Evolutionary conservation across 2,797 vertebrate species (phyloP).

Genomic region (Lepus townsendii): DNA sequence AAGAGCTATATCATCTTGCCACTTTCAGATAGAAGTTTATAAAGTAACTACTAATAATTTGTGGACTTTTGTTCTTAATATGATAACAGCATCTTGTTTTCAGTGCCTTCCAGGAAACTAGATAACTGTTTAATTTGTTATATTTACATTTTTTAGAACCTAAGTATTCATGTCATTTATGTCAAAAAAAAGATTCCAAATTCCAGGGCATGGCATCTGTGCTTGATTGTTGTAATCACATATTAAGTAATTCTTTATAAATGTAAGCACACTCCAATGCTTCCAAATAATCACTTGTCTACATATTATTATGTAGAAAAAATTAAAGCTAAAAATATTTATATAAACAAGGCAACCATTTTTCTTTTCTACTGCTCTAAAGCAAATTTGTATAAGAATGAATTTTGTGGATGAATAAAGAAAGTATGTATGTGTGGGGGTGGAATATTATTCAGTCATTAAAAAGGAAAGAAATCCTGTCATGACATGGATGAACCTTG

Average conservation of each 20-base stretch:
- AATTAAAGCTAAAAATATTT: conserved; percentile 41
- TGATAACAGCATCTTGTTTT: conserved; percentile 30
- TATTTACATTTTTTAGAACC: conserved; percentile 45
- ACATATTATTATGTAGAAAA: background rate
- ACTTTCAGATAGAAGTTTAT: conserved; percentile 36
- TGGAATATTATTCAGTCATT: background rate
- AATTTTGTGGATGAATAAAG: background rate
- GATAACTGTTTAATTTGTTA: background rate
- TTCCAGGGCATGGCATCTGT: background rate
- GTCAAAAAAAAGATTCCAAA: conserved; percentile 20
- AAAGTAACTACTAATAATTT: conserved; percentile 50
- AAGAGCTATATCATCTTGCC: background rate
- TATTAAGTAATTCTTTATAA: conserved; percentile 49
- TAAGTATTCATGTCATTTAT: background rate
- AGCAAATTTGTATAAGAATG: background rate
- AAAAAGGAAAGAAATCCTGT: background rate
- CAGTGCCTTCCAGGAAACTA: conserved; percentile 20
- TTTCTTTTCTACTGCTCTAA: conserved; percentile 46
- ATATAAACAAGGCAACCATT: background rate
- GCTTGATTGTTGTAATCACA: background rate
- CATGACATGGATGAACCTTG: background rate
- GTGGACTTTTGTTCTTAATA: background rate
- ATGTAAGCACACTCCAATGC: background rate
- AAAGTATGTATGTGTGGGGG: background rate
- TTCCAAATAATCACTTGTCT: background rate